A percentile compares a stretch with the other conserved stretches of the same genome.
Conservation (phyloP, 1,140 invertebrate genomes). For the Drosophila tristis region DNA sequence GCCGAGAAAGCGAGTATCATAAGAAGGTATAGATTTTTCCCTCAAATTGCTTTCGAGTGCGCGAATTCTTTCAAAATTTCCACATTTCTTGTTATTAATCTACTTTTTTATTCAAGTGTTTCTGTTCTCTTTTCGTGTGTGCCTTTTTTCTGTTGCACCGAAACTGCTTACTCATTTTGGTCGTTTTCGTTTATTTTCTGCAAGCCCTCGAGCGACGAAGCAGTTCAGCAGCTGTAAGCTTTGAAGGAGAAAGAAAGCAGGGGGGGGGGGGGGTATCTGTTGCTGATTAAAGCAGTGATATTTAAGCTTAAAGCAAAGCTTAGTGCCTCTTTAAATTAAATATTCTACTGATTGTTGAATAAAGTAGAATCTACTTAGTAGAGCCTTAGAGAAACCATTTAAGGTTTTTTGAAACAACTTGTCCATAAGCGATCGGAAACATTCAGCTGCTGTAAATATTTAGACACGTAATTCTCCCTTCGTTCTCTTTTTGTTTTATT, state of each 20-base stretch:
- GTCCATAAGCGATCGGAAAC: no score
- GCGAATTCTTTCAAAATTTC: slow-evolving; percentile 43
- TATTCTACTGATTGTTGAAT: no score
- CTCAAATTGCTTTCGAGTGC: slow-evolving; percentile 60
- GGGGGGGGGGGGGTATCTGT: no score
- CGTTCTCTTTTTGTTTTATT: slow-evolving; percentile 2
- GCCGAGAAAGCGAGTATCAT: slow-evolving; percentile 48
- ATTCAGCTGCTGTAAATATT: slow-evolving; percentile 13
- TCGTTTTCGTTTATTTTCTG: slow-evolving; percentile 20
- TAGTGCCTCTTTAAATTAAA: no score
- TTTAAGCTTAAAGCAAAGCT: no score
- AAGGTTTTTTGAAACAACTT: no score
- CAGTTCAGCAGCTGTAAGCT: slow-evolving; percentile 10
- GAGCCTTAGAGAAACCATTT: no score
- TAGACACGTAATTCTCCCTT: slow-evolving; percentile 2
- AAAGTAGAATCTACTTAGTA: no score
- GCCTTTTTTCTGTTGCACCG: slow-evolving; percentile 20
- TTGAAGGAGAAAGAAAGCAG: background rate
- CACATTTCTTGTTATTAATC: slow-evolving; percentile 31
- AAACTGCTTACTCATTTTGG: slow-evolving; percentile 62
- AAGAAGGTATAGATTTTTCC: slow-evolving; percentile 43
- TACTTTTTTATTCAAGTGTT: slow-evolving; percentile 27
- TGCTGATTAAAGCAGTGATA: no score
- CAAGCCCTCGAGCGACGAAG: slow-evolving; percentile 14
- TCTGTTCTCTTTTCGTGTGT: slow-evolving; percentile 15